Evolutionary conservation across 2,113 vertebrate genomes (phyloP).

Genomic region (Trogon surrucura): DNA sequence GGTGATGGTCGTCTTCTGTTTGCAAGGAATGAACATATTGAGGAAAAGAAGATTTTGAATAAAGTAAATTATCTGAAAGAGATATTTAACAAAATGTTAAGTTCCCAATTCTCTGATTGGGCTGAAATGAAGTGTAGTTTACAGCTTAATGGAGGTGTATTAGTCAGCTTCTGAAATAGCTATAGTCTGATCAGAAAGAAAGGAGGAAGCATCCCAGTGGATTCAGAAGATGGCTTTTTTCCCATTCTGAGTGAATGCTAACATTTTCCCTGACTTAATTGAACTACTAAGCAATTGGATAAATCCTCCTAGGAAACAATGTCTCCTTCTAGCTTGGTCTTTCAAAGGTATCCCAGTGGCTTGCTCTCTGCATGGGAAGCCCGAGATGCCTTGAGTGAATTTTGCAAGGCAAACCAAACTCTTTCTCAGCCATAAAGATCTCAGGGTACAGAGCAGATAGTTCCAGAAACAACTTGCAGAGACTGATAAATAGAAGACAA

Average conservation of each 20-base stretch:
- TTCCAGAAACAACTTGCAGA: not conserved
- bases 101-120: not conserved
- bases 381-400: not conserved
- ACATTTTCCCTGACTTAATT: not conserved
- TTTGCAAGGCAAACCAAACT: not conserved
- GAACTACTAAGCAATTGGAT: not conserved
- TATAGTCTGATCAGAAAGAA: not conserved
- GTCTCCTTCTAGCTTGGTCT: not conserved
- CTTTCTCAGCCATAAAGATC: not conserved
- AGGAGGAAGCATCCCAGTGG: not conserved
- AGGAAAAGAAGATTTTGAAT: not conserved
- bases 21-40: not conserved
- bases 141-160: not conserved
- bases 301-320: not conserved
- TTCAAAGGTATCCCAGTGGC: not conserved
- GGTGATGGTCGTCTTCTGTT: not conserved
- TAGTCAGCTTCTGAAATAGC: not conserved
- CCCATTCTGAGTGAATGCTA: not conserved
- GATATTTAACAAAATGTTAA: not conserved
- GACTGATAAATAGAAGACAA: not conserved
- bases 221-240: not conserved
- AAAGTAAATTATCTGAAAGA: not conserved
- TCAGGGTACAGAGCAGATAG: not conserved
- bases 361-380: not conserved
- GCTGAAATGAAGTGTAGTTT: not conserved